Percentiles rank a stretch among this genome's conserved stretches.
These are phyloP conservation scores for Bambusicola thoracicus DNA, from an alignment of 2,113 vertebrate species.

Conservation along the genomic window DNA sequence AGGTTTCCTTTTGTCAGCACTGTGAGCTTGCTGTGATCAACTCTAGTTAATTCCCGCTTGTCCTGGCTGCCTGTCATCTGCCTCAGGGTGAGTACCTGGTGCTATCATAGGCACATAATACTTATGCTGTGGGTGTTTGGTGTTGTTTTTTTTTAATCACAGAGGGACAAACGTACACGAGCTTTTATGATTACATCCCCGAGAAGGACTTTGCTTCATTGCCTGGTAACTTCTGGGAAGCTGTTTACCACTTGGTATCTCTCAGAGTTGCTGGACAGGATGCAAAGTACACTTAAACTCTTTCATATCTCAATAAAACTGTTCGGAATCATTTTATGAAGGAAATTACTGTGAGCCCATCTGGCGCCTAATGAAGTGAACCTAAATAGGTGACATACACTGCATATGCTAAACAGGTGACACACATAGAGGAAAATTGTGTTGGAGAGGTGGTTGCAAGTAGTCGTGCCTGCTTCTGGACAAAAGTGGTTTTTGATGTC, in stretches of 20 bases:
- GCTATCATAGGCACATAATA: not conserved
- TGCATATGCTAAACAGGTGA: too few species aligned
- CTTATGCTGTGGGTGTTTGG: not conserved
- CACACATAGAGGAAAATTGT: not conserved
- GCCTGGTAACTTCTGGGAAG: not conserved
- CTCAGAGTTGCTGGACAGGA: constrained; percentile 10
- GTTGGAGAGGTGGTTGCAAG: not conserved
- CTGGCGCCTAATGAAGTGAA: not conserved
- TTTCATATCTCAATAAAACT: not conserved
- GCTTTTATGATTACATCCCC: not conserved
- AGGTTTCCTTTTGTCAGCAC: constrained; percentile 2
- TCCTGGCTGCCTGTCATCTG: not conserved
- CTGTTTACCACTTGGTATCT: not conserved
- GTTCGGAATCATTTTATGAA: not conserved
- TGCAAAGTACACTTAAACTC: constrained; percentile 29
- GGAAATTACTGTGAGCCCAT: not conserved
- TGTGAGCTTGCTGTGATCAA: not conserved
- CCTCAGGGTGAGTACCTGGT: not conserved
- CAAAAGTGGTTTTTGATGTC: not conserved
- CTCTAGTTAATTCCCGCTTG: not conserved
- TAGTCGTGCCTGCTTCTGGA: not conserved
- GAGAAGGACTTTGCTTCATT: constrained; percentile 51
- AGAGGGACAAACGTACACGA: not conserved
- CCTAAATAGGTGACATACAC: not conserved
- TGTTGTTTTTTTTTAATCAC: not conserved